phyloP scores from a whole-genome alignment of 2,888 invertebrate genomes.

The Scelioninae gen. 2 region DNA sequence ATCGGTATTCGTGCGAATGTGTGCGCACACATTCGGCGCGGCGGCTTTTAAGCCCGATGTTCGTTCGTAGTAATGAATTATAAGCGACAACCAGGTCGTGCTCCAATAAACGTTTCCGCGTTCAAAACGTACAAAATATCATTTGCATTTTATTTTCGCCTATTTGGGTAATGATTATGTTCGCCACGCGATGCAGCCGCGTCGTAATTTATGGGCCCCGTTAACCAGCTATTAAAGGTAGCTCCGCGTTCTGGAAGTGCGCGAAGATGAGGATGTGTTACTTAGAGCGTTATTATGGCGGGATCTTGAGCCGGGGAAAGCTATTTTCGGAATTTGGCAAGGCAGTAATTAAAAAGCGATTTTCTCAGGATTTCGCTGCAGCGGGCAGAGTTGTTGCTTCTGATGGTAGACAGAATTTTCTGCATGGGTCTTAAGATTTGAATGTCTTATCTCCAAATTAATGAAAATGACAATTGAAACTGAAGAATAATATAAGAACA shows the following conservation, averaged over 20 bases:
- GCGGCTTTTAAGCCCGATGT: constrained; percentile 39
- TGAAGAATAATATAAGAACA: too few species aligned
- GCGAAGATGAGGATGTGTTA: constrained; percentile 31
- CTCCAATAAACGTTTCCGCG: constrained; percentile 39
- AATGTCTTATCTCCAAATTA: too few species aligned
- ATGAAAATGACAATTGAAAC: too few species aligned
- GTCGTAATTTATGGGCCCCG: constrained; percentile 17
- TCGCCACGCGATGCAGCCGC: constrained; percentile 1
- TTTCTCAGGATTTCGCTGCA: neutral
- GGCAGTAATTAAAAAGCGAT: constrained; percentile 23
- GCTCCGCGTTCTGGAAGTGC: constrained; percentile 15
- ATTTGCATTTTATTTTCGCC: constrained; percentile 44
- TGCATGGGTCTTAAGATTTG: too few species aligned
- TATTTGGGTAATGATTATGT: constrained; percentile 41
- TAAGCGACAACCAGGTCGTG: constrained; percentile 35
- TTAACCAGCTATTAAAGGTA: constrained; percentile 44
- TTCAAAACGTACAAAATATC: constrained; percentile 35
- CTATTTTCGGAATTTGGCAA: constrained; percentile 26
- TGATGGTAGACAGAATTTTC: too few species aligned
- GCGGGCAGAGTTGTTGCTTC: too few species aligned
- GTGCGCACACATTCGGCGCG: constrained; percentile 43
- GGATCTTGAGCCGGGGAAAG: constrained; percentile 21
- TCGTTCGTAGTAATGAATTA: constrained; percentile 47
- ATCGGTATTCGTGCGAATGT: constrained; percentile 51
- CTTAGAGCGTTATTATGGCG: constrained; percentile 31